Evolutionary conservation across 2,888 invertebrate species (phyloP), one percentile per base, ranked within the genome.

Genomic region (Drosophila recens): DNA sequence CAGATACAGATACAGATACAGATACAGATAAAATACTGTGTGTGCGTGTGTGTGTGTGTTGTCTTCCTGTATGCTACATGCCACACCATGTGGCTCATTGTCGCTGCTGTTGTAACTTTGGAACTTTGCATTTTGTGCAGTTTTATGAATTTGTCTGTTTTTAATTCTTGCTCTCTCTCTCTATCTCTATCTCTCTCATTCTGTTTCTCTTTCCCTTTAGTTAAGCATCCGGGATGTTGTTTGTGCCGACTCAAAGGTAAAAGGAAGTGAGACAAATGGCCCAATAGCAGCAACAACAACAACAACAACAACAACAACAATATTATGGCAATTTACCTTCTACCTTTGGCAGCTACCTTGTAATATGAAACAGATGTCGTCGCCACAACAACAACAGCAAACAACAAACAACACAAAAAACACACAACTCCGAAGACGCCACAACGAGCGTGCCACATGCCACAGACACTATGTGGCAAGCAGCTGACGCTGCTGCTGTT

Each of bases 251-350:
- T 52, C 62, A 75, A 79, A 82, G 82, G 89, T 73, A 87, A 85
- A 86, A 89, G 86, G 89, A 89, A 89, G 89, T 82, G 75, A 87
- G 78, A 87, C 87, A 89, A 89, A 87, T 87, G 87, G 75, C 80
- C 79, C 74, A 74, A 51, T 61, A 53, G 17, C 61, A 66, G 15
- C 66, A 65, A 30, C 49, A 72, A 13, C 67, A 66, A 23, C 62
- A 61, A 15, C 59, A 48, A 6, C 45, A 66, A 11, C 52, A 63
- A 34, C 42, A 62, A 23, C 51, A 62, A 10, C 59, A 73, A 46
- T 56, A 66, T 51, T 36, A 43, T 34, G 62, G 23, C 61, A 56
- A 75, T 75, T 64, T 34, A 64, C 63, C 53, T 66, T 74, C 58
- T 73, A 74, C 73, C 74, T 75, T 76, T 73, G 59, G 57, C 67